These are phyloP conservation scores for Calypte anna DNA, from an alignment of 2,113 vertebrate genomes.

Conservation along the genomic window DNA sequence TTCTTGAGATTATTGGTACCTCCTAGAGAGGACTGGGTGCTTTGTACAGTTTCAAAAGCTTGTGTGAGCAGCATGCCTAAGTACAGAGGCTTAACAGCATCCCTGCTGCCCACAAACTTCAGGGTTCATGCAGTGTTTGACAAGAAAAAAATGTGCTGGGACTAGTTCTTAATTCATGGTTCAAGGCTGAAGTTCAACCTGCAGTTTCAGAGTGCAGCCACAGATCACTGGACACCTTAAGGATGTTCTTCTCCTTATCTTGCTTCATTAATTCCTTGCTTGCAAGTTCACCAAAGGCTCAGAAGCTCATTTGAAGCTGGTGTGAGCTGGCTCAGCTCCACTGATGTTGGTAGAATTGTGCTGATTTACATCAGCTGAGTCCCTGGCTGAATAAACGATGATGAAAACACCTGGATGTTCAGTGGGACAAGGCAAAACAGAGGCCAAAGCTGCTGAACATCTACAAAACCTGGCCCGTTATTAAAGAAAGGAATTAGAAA, in stretches of 20 bases:
- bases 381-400: not conserved
- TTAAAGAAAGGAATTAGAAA: not conserved
- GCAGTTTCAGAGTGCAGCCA: not conserved
- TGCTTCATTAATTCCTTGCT: not conserved
- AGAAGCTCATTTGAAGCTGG: not conserved
- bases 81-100: accelerated
- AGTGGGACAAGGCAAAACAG: not conserved
- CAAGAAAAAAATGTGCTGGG: not conserved
- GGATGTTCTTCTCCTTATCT: not conserved
- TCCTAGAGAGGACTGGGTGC: not conserved
- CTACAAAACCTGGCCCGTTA: not conserved
- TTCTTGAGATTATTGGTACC: not conserved
- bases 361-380: not conserved
- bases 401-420: not conserved
- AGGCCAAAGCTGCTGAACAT: not conserved
- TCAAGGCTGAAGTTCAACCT: not conserved
- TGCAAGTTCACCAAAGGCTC: not conserved
- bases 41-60: not conserved
- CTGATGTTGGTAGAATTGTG: not conserved
- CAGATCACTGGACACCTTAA: constrained; percentile 13
- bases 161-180: not conserved
- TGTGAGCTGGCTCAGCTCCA: not conserved
- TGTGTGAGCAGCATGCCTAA: not conserved
- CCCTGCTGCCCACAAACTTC: not conserved
- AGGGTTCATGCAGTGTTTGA: not conserved